A percentile compares a stretch with the other conserved stretches of the same genome.
These are phyloP conservation scores for Scotopteryx bipunctaria DNA, from an alignment of 2,888 invertebrate species.

Conservation along the genomic window DNA sequence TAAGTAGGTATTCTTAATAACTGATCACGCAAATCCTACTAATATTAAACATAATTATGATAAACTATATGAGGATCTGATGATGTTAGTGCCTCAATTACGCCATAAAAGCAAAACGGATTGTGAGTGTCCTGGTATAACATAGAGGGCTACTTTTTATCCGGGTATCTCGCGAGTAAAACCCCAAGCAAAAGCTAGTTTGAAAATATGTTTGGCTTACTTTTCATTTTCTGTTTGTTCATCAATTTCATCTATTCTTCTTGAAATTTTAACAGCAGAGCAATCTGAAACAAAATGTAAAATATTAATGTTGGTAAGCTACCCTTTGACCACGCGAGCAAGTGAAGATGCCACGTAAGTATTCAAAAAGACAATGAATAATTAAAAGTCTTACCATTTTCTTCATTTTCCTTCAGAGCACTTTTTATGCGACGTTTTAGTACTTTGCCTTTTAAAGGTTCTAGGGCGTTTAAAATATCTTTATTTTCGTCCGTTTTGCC, in stretches of 20 bases:
- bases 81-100: too few species aligned
- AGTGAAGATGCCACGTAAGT: not conserved
- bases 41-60: too few species aligned
- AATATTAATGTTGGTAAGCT: not conserved
- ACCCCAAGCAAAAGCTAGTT: too few species aligned
- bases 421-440: conserved; percentile 45
- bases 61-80: too few species aligned
- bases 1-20: too few species aligned
- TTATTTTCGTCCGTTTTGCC: conserved; percentile 60
- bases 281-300: conserved; percentile 53
- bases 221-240: conserved; percentile 16
- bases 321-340: too few species aligned
- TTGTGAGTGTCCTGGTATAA: too few species aligned
- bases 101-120: too few species aligned
- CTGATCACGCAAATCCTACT: too few species aligned
- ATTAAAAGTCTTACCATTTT: conserved; percentile 45
- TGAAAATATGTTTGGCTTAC: conserved; percentile 22
- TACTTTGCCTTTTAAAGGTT: conserved; percentile 33
- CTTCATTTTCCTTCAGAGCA: conserved; percentile 36
- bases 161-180: too few species aligned
- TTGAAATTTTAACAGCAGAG: conserved; percentile 56
- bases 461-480: conserved; percentile 48
- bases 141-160: too few species aligned
- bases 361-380: not conserved
- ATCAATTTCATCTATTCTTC: conserved; percentile 28